Base-by-base conservation (phyloP, 2,888 invertebrate genomes). In the Congeria kusceri region DNA sequence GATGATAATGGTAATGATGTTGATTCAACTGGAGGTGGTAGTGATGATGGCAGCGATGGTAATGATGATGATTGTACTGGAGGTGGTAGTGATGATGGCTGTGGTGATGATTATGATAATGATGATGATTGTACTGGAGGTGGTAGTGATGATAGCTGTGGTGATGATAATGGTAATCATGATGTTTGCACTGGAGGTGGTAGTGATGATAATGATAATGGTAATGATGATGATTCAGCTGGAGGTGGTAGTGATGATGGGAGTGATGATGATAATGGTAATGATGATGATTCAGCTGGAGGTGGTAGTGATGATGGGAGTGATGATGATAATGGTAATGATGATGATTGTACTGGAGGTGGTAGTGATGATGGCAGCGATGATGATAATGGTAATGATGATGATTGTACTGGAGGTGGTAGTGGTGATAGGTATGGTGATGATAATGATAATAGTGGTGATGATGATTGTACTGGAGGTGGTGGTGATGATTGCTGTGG, bases 281-380 rank as follows among this genome's bases (percentile, higher is more conserved):
- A 66, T 59, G 61, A 53, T 67, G 67, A 61, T 66, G 47, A 61
- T 59, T 66, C n/a, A n/a, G n/a, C n/a, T 67, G 25, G 39, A 61
- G 20, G 61, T 59, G 61, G 32, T 67, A 67, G 49, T 66, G 47
- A 61, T 59, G 66, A 58, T 49, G 66, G 27, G 53, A 62, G 61
- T 61, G 61, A 49, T 67, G 74, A 74, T 65, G 49, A 20, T 49
- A 27, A 13, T 13, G 23, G 28, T 47, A 23, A 46, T 65, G 65
- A 65, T 18, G 28, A 65, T 53, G 53, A 27, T 27, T 23, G n/a
- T 49, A 27, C 23, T 13, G 23, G 28, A 49, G 18, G 28, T 65
- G 65, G 47, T 18, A 28, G 47, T 53, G 53, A 27, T 27, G 13
- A 65, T 39, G 25, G 20, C 27, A 23, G 18, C 7, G 27, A 49